Conservation (phyloP, 1,140 invertebrate species). For the Samia ricini region DNA sequence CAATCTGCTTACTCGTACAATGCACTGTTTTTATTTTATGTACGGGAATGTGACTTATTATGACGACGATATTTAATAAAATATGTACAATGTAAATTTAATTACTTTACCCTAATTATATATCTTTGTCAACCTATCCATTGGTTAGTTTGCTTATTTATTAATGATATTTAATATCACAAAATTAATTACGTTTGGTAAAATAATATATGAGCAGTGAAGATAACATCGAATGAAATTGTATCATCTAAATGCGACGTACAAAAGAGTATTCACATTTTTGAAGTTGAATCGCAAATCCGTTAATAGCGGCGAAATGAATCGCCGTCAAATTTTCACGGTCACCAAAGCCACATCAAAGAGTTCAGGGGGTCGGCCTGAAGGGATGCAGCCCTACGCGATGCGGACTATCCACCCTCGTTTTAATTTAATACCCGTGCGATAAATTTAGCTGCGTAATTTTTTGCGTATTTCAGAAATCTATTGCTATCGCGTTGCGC, state of each 20-base stretch:
- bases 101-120: too few species aligned
- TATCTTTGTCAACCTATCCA: too few species aligned
- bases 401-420: slow-evolving; percentile 30
- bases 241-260: background rate
- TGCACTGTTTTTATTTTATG: too few species aligned
- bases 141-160: too few species aligned
- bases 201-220: too few species aligned
- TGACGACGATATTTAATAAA: too few species aligned
- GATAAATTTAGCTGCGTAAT: background rate
- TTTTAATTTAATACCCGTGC: background rate
- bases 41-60: too few species aligned
- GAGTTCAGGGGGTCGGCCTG: slow-evolving; percentile 42
- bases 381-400: slow-evolving; percentile 25
- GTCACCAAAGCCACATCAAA: slow-evolving; percentile 70
- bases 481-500: too few species aligned
- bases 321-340: slow-evolving; percentile 62
- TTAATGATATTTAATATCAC: too few species aligned
- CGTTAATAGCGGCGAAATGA: slow-evolving; percentile 63
- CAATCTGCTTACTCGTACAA: too few species aligned
- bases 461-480: background rate
- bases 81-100: too few species aligned
- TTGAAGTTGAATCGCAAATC: slow-evolving; percentile 44
- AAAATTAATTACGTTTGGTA: too few species aligned
- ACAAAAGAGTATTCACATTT: slow-evolving; percentile 23
- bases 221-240: background rate